phyloP scores from a whole-genome alignment of 2,888 invertebrate species.

The Conistra vaccinii region DNA sequence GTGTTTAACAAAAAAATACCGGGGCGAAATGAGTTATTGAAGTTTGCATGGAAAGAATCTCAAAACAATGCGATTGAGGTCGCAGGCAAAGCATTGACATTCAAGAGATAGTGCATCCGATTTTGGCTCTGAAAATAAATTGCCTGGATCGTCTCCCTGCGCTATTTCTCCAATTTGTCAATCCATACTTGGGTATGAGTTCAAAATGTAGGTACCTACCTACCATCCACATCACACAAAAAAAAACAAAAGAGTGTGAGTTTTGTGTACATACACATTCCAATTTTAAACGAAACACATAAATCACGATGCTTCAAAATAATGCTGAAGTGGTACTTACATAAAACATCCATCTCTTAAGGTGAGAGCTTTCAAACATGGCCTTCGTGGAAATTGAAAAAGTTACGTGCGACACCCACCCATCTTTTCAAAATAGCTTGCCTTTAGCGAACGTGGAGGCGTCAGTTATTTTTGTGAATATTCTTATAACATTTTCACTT shows the following conservation, averaged over 20 bases:
- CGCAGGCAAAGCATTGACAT: not conserved
- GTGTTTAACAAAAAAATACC: no score
- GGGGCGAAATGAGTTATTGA: not conserved
- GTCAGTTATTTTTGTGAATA: slow-evolving; percentile 12
- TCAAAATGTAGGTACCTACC: not conserved
- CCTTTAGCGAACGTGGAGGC: slow-evolving; percentile 17
- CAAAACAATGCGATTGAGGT: not conserved
- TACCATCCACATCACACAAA: not conserved
- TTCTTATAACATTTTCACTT: not conserved
- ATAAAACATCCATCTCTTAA: slow-evolving; percentile 36
- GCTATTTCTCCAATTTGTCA: not conserved
- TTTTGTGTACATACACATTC: not conserved
- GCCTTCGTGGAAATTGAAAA: slow-evolving; percentile 69
- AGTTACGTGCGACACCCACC: slow-evolving; percentile 56
- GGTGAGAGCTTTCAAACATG: slow-evolving; percentile 31
- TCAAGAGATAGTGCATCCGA: not conserved
- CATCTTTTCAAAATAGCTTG: slow-evolving; percentile 21
- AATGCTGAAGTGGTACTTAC: slow-evolving; percentile 26
- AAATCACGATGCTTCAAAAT: slow-evolving; percentile 34
- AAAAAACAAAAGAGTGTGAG: slow-evolving; percentile 3
- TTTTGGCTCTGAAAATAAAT: not conserved
- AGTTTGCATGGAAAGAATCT: not conserved
- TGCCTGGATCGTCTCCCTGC: not conserved
- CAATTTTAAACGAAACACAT: slow-evolving; percentile 20
- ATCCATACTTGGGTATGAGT: not conserved